phyloP scores from a whole-genome alignment of 2,113 vertebrate species.

The Phyllostomus hastatus region DNA sequence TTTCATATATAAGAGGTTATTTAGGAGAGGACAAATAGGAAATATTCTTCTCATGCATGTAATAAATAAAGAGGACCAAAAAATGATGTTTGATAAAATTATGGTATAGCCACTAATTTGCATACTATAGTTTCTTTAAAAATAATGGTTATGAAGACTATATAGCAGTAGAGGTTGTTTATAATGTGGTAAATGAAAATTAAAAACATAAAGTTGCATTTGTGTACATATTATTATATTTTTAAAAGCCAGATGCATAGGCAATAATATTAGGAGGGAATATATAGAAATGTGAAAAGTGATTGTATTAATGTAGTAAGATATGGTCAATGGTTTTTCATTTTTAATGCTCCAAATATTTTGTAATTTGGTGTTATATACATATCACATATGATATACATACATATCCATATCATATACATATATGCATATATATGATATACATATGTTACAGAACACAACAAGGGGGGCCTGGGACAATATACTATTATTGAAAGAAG shows the following conservation, averaged over 20 bases:
- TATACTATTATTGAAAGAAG: too few relatives aligned
- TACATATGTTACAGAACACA: too few relatives aligned
- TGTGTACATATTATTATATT: not conserved
- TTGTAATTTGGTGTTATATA: not conserved
- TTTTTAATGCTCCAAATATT: not conserved
- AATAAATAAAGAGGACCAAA: not conserved
- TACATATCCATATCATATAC: too few relatives aligned
- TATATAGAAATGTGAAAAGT: not conserved
- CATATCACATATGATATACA: too few relatives aligned
- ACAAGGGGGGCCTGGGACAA: too few relatives aligned
- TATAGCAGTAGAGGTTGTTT: not conserved
- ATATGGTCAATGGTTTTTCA: not conserved
- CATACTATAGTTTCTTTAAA: not conserved
- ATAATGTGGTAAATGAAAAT: not conserved
- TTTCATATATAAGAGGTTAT: not conserved
- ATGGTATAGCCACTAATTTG: not conserved
- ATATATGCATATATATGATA: too few relatives aligned
- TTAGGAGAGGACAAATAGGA: not conserved
- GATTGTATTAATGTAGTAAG: not conserved
- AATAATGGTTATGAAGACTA: not conserved
- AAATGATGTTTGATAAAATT: not conserved
- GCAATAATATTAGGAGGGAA: not conserved
- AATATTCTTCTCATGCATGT: not conserved
- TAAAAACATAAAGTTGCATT: not conserved
- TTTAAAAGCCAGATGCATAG: not conserved